Base-by-base conservation (phyloP, 2,888 invertebrate species). In the Opisthograptis luteolata region DNA sequence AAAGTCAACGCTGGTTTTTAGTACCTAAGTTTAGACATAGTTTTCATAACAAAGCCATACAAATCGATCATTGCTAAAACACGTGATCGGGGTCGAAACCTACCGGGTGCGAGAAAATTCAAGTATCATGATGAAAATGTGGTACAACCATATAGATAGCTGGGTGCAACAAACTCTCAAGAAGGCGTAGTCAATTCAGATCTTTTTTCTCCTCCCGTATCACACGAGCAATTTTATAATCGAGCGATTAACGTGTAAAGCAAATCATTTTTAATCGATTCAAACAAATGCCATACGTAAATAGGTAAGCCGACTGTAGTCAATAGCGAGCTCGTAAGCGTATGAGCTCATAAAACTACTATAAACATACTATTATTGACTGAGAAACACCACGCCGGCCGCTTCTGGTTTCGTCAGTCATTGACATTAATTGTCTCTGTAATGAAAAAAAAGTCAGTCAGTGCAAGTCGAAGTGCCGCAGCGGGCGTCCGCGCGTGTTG, bases 361-460 rank as follows among this genome's bases (percentile, higher is more conserved):
- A 58, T 64, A 64, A 70, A 73, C 70, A 64, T 70, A 58, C 70
- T 70, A 75, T 76, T 74, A 81, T 76, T 77, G 72, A 69, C 73
- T 65, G 70, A 73, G 74, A 69, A 76, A 77, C 67, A 73, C 69
- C 73, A 69, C 71, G 34, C 50, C 72, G 77, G 34, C 50, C 72
- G 77, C 70, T 80, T 76, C 75, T 66, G 63, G 78, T 82, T 85
- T 84, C 81, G 82, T 81, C 81, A 84, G 78, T 81, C 80, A 82
- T 81, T 81, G 84, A 76, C 82, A 83, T 81, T 84, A 84, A 85
- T 86, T 84, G 71, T 78, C 66, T 72, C 67, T 64, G 72, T 73
- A 74, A 71, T 79, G 76, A 73, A 76, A 81, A 69, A 79, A 79
- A 80, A 78, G 73, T 72, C 79, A 78, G 73, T 72, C 79, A 86